These are phyloP conservation scores for Unio delphinus DNA, from an alignment of 2,888 invertebrate genomes.

Conservation along the genomic window DNA sequence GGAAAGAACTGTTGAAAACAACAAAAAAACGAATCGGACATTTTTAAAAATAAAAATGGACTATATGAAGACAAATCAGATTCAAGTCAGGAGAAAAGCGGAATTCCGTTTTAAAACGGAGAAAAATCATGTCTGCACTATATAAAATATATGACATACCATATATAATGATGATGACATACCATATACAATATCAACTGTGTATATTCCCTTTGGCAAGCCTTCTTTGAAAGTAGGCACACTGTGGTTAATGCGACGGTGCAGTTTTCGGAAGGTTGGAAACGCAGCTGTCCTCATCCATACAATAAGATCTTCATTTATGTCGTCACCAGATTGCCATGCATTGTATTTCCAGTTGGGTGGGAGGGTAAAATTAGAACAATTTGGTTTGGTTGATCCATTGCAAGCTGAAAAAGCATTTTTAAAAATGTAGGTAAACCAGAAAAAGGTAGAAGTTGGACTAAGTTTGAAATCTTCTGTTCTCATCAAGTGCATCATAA, in stretches of 20 bases:
- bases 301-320: slow-evolving; percentile 98
- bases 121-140: no score
- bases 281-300: slow-evolving; percentile 99
- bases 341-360: slow-evolving; percentile 84
- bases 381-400: slow-evolving; percentile 10
- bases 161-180: slow-evolving; percentile 74
- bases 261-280: slow-evolving; percentile 93
- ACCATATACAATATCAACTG: slow-evolving; percentile 81
- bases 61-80: no score
- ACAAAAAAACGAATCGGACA: no score
- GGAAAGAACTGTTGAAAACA: no score
- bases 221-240: slow-evolving; percentile 78
- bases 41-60: no score
- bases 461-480: neutral
- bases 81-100: no score
- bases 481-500: no score
- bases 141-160: slow-evolving; percentile 68
- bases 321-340: slow-evolving; percentile 88
- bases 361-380: slow-evolving; percentile 77
- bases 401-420: slow-evolving; percentile 31
- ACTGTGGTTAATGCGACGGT: slow-evolving; percentile 86
- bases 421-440: neutral
- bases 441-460: neutral
- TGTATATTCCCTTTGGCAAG: slow-evolving; percentile 78
- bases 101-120: no score